Percentiles rank a stretch among this genome's conserved stretches.
phyloP scores from a whole-genome alignment of 2,888 invertebrate genomes.

The Allygus modestus region DNA sequence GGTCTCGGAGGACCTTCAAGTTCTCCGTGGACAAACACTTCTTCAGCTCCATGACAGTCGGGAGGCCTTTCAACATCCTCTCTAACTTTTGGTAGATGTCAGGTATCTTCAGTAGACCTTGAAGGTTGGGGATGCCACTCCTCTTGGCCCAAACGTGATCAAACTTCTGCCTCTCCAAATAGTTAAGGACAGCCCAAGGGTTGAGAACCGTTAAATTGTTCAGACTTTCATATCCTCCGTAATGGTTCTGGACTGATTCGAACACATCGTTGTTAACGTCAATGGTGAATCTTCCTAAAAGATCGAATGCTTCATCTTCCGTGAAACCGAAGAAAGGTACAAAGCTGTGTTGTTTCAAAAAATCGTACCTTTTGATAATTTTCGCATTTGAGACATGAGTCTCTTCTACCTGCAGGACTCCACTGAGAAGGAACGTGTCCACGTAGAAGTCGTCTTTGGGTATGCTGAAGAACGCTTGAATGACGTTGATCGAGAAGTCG shows the following conservation, averaged over 20 bases:
- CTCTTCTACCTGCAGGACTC: conserved; percentile 21
- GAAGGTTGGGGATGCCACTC: neutral
- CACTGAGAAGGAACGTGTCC: conserved; percentile 3
- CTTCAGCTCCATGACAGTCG: conserved; percentile 26
- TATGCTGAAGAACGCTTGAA: conserved; percentile 7
- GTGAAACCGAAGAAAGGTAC: conserved; percentile 18
- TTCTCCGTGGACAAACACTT: neutral
- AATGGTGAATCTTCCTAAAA: neutral
- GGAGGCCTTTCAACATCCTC: conserved; percentile 11
- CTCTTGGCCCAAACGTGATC: conserved; percentile 1
- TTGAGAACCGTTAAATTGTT: neutral
- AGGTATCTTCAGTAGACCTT: neutral
- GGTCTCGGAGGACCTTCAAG: conserved; percentile 13
- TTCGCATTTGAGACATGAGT: conserved; percentile 11
- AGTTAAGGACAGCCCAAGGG: conserved; percentile 31
- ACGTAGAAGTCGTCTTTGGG: conserved; percentile 31
- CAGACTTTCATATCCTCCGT: conserved; percentile 13
- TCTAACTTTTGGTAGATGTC: conserved; percentile 19
- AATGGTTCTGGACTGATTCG: neutral
- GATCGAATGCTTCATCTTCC: conserved; percentile 25
- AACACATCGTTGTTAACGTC: conserved; percentile 26
- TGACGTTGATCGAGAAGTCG: conserved; percentile 23
- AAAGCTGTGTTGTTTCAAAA: neutral
- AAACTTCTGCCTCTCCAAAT: neutral
- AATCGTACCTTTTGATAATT: conserved; percentile 15